phyloP scores from a whole-genome alignment of 2,113 vertebrate species.

The Oreochromis spilurus region DNA sequence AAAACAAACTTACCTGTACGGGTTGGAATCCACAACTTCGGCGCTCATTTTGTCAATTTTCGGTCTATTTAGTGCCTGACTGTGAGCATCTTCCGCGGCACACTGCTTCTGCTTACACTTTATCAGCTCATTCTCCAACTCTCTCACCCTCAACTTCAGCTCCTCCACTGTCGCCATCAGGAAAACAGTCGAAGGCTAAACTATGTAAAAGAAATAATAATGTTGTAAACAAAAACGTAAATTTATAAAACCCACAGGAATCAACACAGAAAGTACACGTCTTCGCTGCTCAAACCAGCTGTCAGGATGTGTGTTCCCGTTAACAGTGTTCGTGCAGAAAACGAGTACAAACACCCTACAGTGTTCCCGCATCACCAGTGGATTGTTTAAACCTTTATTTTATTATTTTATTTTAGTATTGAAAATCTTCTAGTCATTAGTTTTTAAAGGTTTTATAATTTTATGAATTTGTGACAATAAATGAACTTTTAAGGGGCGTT shows the following conservation, averaged over 20 bases:
- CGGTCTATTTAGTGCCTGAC: conserved; percentile 51
- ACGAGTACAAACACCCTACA: neutral
- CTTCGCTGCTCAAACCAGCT: conserved; percentile 45
- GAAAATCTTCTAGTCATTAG: neutral
- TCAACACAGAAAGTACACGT: conserved; percentile 60
- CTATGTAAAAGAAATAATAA: neutral
- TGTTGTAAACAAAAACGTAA: neutral
- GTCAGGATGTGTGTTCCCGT: conserved; percentile 28
- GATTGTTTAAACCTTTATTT: neutral
- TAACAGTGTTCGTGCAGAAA: conserved; percentile 52
- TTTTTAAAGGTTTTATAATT: neutral
- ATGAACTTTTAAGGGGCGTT: neutral
- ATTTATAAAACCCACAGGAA: neutral
- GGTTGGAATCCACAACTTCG: conserved; percentile 92
- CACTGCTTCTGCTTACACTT: conserved; percentile 68
- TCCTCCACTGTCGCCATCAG: conserved; percentile 74
- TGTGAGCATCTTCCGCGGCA: conserved; percentile 41
- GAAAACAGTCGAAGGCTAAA: neutral
- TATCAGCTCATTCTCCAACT: conserved; percentile 84
- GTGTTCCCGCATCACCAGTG: neutral
- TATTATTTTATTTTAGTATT: fast-evolving
- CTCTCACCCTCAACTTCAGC: conserved; percentile 78
- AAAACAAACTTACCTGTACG: conserved; percentile 83
- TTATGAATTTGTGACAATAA: neutral
- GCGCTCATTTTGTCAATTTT: conserved; percentile 86